Evolutionary conservation across 2,797 vertebrate genomes (phyloP), one percentile per base, ranked within the genome.

Genomic region (Notolepis coatsorum): DNA sequence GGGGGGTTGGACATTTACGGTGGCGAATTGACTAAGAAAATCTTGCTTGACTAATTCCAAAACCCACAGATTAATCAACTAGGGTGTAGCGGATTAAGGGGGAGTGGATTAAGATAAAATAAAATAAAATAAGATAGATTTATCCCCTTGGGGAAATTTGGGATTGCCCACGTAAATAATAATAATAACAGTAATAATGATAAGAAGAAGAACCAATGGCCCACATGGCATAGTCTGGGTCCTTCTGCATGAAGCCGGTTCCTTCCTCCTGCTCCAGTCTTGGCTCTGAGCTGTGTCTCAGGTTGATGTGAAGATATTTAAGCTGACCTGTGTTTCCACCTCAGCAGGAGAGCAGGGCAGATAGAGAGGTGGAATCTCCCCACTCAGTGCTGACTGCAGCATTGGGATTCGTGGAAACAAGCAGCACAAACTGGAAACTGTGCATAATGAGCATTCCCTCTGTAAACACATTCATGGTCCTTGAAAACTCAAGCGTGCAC

Each of bases 251-350:
- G 33, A 51, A 37, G 20, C 37, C 43, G 38, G 33, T 31, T 35
- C 46, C 46, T 15, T 39, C 51, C 47, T n/a, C 3, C 13, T 41
- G 35, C 42, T 38, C 30, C 18, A 51, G 48, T 20, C 42, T 4
- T 24, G 52, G 68, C 52, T 17, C 42, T 10, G n/a, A n/a, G 24
- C n/a, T 67, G 18, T 21, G 10, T 20, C 48, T 50, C 39, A 41
- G 48, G 47, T 62, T 61, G 24, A 48, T 28, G 38, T 82, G 54
- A 74, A 42, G 45, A 42, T 28, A 51, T 68, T 60, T 68, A 17
- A 21, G 20, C 65, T 65, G 61, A 84, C 25, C 56, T 56, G 38
- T 31, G 63, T 65, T 68, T 8, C 8, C 24, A 76, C 46, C 60
- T 64, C 25, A 58, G 43, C 18, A 59, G 27, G 2, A 42, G 38